phyloP scores from a whole-genome alignment of 2,797 vertebrate species.

The Steatocranus sp. region DNA sequence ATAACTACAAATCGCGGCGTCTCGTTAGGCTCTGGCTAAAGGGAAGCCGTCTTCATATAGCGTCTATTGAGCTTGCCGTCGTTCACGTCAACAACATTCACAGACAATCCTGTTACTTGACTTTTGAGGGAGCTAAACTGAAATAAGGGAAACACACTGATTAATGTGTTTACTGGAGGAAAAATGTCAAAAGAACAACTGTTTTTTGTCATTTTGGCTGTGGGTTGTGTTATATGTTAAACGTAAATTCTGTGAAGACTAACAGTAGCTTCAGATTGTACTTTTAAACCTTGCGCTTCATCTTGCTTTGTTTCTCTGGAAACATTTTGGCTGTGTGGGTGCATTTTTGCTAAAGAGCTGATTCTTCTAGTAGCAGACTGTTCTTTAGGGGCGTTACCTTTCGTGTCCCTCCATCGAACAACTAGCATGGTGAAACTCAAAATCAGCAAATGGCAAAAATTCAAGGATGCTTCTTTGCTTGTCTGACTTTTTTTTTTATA shows the following conservation, averaged over 20 bases:
- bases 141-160: background rate
- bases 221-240: background rate
- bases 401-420: conserved; percentile 16
- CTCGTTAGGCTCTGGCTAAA: conserved; percentile 23
- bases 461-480: conserved; percentile 19
- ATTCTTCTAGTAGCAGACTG: background rate
- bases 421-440: conserved; percentile 39
- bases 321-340: background rate
- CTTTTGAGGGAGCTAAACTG: background rate
- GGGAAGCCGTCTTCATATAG: background rate
- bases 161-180: background rate
- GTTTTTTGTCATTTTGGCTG: background rate
- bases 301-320: background rate
- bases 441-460: conserved; percentile 53
- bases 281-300: background rate
- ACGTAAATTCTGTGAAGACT: background rate
- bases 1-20: conserved; percentile 42
- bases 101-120: background rate
- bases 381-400: background rate
- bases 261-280: background rate
- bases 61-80: background rate
- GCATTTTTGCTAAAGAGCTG: background rate
- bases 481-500: conserved; percentile 28
- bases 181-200: background rate
- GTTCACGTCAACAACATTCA: background rate